Conservation (phyloP, 2,113 vertebrate genomes). For the Daphoenositta chrysoptera region DNA sequence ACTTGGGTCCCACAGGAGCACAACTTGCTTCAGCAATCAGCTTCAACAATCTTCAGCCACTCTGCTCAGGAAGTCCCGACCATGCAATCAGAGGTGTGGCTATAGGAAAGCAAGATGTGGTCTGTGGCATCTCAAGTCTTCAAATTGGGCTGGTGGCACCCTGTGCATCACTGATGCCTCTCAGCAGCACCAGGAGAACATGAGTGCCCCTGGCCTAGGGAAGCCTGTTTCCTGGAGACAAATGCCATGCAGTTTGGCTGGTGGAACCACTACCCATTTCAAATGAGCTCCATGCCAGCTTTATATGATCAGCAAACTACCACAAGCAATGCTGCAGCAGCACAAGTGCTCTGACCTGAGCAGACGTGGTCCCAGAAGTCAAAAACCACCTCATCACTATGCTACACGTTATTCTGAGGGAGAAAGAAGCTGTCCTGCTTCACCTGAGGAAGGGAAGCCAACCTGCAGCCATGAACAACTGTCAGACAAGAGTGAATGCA, state of each 20-base stretch:
- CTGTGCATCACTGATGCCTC: not conserved
- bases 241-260: not conserved
- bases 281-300: not conserved
- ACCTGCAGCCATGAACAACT: not conserved
- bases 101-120: accelerated
- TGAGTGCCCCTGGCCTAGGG: not conserved
- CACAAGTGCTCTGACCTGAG: not conserved
- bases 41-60: not conserved
- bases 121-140: not conserved
- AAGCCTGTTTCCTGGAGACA: not conserved
- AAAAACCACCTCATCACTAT: not conserved
- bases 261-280: not conserved
- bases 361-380: not conserved
- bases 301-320: not conserved
- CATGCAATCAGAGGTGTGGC: not conserved
- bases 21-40: too few relatives aligned
- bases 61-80: not conserved
- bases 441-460: not conserved
- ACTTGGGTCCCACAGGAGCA: not conserved
- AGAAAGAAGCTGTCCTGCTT: not conserved
- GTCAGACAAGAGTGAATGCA: not conserved
- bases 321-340: not conserved
- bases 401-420: not conserved
- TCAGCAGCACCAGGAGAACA: not conserved
- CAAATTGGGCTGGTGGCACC: not conserved